phyloP scores from a whole-genome alignment of 2,888 invertebrate genomes.

The Hemistola chrysoprasaria region DNA sequence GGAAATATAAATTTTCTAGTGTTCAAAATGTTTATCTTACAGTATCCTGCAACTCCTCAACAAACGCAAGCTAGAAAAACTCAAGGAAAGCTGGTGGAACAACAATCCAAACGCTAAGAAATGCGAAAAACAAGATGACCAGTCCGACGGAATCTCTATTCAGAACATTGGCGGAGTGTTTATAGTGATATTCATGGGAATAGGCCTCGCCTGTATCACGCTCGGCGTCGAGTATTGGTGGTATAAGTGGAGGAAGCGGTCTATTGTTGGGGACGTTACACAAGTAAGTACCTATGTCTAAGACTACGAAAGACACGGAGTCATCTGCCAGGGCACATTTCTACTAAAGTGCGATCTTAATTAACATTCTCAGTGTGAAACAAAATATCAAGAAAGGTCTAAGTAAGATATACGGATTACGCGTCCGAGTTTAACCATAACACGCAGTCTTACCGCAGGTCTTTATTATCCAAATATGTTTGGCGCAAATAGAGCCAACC shows the following conservation, averaged over 20 bases:
- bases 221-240: conserved; percentile 97
- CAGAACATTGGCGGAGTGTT: conserved; percentile 99
- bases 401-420: too few species aligned
- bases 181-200: conserved; percentile 98
- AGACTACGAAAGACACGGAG: too few species aligned
- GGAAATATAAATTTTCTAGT: too few species aligned
- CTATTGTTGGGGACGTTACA: conserved; percentile 83
- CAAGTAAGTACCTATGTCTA: conserved; percentile 68
- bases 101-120: conserved; percentile 89
- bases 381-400: too few species aligned
- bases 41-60: conserved; percentile 97
- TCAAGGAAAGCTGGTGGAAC: conserved; percentile 99
- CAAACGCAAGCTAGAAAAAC: conserved; percentile 93
- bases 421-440: too few species aligned
- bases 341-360: too few species aligned
- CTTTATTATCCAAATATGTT: too few species aligned
- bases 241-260: conserved; percentile 89
- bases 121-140: conserved; percentile 94
- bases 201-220: conserved; percentile 94
- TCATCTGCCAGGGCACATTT: too few species aligned
- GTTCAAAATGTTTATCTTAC: conserved; percentile 26
- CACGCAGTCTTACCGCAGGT: too few species aligned
- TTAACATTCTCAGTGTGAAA: too few species aligned
- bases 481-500: too few species aligned
- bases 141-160: conserved; percentile 98